Conservation (phyloP, 2,888 invertebrate species). For the Cephus sareptanus region DNA sequence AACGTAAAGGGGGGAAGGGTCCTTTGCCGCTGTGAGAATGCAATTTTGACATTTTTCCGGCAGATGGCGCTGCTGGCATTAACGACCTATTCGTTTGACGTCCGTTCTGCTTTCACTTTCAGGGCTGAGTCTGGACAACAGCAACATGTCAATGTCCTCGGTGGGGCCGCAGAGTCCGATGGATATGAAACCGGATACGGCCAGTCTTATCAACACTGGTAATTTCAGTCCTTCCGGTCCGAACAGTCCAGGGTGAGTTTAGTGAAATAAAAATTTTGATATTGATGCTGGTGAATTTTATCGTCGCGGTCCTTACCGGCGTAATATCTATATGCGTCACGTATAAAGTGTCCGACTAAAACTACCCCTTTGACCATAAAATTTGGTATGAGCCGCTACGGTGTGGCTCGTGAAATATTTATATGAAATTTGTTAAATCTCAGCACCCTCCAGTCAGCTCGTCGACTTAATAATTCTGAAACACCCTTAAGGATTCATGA, state of each 20-base stretch:
- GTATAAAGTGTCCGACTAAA: too few species aligned
- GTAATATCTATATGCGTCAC: too few species aligned
- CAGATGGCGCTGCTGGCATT: too few species aligned
- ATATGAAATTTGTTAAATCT: not conserved
- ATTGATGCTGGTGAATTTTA: not conserved
- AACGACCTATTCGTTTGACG: not conserved
- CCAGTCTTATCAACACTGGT: constrained; percentile 73
- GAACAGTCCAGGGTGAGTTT: constrained; percentile 70
- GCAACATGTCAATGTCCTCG: constrained; percentile 73
- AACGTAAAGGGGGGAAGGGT: too few species aligned
- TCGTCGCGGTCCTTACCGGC: not conserved
- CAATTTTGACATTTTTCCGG: too few species aligned
- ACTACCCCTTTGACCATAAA: not conserved
- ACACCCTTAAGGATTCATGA: not conserved
- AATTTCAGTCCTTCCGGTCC: constrained; percentile 73
- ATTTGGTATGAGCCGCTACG: not conserved
- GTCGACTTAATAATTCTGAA: not conserved
- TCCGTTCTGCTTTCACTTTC: constrained; percentile 61
- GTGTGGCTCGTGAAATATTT: not conserved
- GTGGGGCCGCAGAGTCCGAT: constrained; percentile 87
- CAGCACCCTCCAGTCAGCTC: not conserved
- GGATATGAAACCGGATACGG: constrained; percentile 91
- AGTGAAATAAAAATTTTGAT: not conserved
- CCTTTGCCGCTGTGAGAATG: too few species aligned
- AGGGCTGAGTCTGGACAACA: constrained; percentile 81